Conservation (phyloP, 2,888 invertebrate genomes). For the Apamea anceps region DNA sequence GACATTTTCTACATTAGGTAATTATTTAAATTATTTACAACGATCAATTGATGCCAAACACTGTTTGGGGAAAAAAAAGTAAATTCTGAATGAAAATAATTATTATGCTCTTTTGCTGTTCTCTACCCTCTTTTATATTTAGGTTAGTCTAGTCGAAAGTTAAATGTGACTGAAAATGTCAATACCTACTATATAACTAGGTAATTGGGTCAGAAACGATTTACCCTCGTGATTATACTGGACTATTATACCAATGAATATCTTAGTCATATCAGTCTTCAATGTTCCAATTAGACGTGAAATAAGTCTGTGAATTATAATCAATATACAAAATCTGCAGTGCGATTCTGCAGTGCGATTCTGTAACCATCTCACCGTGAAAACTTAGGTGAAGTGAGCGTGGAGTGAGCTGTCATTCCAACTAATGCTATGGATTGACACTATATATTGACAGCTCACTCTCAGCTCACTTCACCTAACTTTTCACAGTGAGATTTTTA, state of each 20-base stretch:
- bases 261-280: conserved; percentile 15
- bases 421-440: no score
- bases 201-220: conserved; percentile 1
- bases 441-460: no score
- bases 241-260: conserved; percentile 13
- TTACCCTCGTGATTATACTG: conserved; percentile 11
- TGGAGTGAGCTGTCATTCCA: no score
- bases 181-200: not conserved
- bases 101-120: no score
- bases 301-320: conserved; percentile 4
- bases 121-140: not conserved
- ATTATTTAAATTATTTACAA: not conserved
- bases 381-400: no score
- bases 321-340: no score
- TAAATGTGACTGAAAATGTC: conserved; percentile 13
- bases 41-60: not conserved
- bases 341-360: no score
- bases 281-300: conserved; percentile 21
- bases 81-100: not conserved
- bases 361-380: no score
- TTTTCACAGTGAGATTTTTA: no score
- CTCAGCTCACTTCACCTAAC: no score
- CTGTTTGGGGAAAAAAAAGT: not conserved
- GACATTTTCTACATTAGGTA: conserved; percentile 3
- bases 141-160: not conserved